Evolutionary conservation across 1,140 invertebrate species (phyloP).

Genomic region (Papilio polytes): DNA sequence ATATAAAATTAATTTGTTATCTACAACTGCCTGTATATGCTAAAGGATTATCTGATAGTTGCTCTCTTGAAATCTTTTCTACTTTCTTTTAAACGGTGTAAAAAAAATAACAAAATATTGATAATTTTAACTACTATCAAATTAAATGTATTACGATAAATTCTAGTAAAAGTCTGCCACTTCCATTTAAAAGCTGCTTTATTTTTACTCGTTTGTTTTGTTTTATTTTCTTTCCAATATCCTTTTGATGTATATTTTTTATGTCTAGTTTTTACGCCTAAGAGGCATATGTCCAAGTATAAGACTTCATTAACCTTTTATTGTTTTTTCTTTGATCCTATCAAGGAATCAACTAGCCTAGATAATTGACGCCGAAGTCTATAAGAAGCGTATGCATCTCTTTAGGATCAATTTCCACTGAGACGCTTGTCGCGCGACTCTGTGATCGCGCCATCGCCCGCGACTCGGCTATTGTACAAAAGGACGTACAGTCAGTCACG

Average conservation of each 20-base stretch:
- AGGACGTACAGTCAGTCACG: neutral
- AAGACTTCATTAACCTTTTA: conserved; percentile 15
- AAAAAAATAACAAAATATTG: too few relatives aligned
- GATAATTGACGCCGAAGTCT: neutral
- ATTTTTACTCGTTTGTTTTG: neutral
- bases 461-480: neutral
- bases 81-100: too few relatives aligned
- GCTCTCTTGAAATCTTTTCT: too few relatives aligned
- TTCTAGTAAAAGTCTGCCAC: too few relatives aligned
- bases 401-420: neutral
- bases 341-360: neutral
- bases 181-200: neutral
- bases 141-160: too few relatives aligned
- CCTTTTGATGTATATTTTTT: neutral
- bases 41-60: too few relatives aligned
- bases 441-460: too few relatives aligned
- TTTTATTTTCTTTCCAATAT: neutral
- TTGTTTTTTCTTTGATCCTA: conserved; percentile 11
- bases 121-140: too few relatives aligned
- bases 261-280: conserved; percentile 1
- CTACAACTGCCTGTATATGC: too few relatives aligned
- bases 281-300: neutral
- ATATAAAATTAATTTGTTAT: too few relatives aligned
- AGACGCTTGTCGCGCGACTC: neutral
- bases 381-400: neutral